Evolutionary conservation across 2,797 vertebrate species (phyloP).

Genomic region (Vespertilio murinus): DNA sequence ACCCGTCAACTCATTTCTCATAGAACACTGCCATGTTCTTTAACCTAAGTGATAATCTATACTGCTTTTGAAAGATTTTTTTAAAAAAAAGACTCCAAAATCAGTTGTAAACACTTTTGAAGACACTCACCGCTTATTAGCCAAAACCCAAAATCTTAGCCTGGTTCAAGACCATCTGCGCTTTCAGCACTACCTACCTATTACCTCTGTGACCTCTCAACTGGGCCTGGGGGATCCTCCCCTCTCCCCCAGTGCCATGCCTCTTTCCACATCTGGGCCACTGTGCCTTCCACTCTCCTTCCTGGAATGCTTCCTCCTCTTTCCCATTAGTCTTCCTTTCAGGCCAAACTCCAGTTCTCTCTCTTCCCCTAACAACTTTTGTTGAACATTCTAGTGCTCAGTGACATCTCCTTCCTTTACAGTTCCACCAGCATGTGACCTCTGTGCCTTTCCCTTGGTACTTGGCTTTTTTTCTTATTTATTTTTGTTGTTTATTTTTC

Average conservation of each 20-base stretch:
- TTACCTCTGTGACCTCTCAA: not conserved
- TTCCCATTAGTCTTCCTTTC: not conserved
- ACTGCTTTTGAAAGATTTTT: not conserved
- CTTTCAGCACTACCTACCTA: not conserved
- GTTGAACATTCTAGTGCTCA: rapidly evolving
- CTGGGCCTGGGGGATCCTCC: not conserved
- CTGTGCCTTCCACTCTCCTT: not conserved
- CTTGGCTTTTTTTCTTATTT: not conserved
- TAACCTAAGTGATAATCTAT: not conserved
- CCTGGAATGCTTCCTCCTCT: not conserved
- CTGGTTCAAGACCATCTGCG: not conserved
- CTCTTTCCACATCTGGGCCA: not conserved
- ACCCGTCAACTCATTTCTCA: not conserved
- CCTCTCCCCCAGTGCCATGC: not conserved
- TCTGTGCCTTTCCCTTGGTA: not conserved
- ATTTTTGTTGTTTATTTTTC: not conserved
- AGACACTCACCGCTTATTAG: not conserved
- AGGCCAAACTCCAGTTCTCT: not conserved
- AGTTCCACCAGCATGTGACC: rapidly evolving
- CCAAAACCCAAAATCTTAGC: not conserved
- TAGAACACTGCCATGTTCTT: not conserved
- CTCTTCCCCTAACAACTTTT: not conserved
- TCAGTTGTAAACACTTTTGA: not conserved
- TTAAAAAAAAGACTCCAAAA: not conserved
- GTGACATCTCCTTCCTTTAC: not conserved